Evolutionary conservation across 2,888 invertebrate species (phyloP).

Genomic region (Sminthurides aquaticus): DNA sequence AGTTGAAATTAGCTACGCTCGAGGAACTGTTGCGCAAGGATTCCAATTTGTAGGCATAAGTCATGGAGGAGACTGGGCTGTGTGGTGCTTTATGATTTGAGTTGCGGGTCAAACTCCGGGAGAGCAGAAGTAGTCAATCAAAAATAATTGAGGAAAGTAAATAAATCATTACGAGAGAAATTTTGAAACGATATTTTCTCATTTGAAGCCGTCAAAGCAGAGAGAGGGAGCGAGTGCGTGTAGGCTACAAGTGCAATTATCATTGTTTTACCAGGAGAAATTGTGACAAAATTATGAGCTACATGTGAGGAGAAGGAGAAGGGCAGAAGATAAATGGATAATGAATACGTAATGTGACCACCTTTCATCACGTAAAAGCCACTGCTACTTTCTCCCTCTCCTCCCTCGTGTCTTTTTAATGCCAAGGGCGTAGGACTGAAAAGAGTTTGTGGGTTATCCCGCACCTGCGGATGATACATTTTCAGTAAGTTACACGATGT

Average conservation of each 20-base stretch:
- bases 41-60: no score
- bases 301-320: background rate
- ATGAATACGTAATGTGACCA: background rate
- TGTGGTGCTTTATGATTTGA: background rate
- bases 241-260: background rate
- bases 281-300: background rate
- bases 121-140: background rate
- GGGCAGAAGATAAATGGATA: background rate
- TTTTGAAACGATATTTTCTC: background rate
- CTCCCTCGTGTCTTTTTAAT: background rate
- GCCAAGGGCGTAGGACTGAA: constrained; percentile 1
- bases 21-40: no score
- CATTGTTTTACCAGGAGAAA: background rate
- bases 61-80: no score
- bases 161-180: background rate
- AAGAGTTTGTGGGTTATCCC: background rate
- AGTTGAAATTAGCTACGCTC: no score
- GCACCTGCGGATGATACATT: background rate
- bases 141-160: background rate
- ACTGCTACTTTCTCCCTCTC: background rate
- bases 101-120: background rate
- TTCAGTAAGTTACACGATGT: no score
- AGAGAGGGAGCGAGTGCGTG: no score
- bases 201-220: background rate
- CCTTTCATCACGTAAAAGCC: background rate